Percentiles rank a stretch among this genome's conserved stretches.
Conservation (phyloP, 2,797 vertebrate species). For the Notoglanidium macrostoma region DNA sequence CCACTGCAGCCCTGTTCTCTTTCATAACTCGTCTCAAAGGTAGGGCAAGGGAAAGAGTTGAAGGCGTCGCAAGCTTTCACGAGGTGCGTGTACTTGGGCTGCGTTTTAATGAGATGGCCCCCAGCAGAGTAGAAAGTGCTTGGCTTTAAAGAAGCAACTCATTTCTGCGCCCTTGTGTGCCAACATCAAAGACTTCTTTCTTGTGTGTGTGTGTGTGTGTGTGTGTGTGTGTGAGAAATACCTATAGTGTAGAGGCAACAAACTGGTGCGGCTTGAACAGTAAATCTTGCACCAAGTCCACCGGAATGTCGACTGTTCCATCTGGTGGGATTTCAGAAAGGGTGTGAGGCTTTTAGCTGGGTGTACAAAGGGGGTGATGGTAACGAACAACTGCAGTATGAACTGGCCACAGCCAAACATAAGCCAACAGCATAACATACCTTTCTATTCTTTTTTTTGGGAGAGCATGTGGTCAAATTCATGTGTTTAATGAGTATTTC, state of each 20-base stretch:
- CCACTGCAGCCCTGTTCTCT: not conserved
- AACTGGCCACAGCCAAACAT: not conserved
- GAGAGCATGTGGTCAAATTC: not conserved
- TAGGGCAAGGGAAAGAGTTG: not conserved
- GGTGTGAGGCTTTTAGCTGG: not conserved
- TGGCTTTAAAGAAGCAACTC: constrained; percentile 40
- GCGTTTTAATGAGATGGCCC: constrained; percentile 34
- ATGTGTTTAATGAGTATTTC: not conserved
- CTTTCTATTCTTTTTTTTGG: not conserved
- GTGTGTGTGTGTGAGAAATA: constrained; percentile 4
- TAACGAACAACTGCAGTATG: not conserved
- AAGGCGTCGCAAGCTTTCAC: not conserved
- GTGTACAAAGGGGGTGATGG: not conserved
- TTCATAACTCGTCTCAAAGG: not conserved
- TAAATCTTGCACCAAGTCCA: constrained; percentile 12
- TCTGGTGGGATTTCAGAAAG: constrained; percentile 4
- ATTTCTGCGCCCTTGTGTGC: constrained; percentile 19
- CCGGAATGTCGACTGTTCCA: not conserved
- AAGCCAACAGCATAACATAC: not conserved
- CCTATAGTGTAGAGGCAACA: not conserved
- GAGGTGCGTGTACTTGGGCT: not conserved
- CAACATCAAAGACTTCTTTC: constrained; percentile 41
- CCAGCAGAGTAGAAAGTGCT: constrained; percentile 45
- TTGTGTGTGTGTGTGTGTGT: not conserved
- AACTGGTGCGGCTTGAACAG: not conserved